A percentile compares a stretch with the other conserved stretches of the same genome.
These are phyloP conservation scores for Hydrolagus affinis DNA, from an alignment of 2,113 vertebrate species.

Conservation along the genomic window DNA sequence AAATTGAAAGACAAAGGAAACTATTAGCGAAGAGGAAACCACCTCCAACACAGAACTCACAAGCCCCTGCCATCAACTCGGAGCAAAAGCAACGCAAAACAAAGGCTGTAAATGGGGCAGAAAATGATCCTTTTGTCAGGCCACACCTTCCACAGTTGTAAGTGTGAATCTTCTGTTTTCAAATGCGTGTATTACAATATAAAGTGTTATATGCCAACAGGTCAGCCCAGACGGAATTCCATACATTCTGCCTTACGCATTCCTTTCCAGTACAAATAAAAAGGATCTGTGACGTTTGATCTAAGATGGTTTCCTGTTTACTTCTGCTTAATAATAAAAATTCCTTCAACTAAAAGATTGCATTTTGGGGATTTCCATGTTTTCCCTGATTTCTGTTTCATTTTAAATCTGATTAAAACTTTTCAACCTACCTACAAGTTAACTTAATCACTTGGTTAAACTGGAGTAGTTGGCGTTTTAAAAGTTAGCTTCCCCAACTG, in stretches of 20 bases:
- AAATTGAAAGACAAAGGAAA: slow-evolving; percentile 96
- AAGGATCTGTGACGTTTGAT: no score
- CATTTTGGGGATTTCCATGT: no score
- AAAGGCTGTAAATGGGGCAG: slow-evolving; percentile 95
- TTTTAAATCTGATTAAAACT: no score
- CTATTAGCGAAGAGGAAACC: slow-evolving; percentile 95
- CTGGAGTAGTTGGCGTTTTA: no score
- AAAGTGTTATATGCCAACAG: slow-evolving; percentile 42
- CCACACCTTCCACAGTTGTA: slow-evolving; percentile 97
- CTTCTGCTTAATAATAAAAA: no score
- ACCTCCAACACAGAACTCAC: slow-evolving; percentile 81
- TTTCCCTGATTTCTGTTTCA: no score
- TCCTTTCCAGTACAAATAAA: background rate
- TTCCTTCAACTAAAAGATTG: no score
- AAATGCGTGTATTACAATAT: slow-evolving; percentile 44
- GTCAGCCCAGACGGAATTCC: slow-evolving; percentile 36
- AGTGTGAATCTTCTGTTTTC: slow-evolving; percentile 55
- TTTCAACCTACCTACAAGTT: no score
- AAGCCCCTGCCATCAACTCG: slow-evolving; percentile 84
- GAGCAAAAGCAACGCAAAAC: slow-evolving; percentile 98
- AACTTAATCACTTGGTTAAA: no score
- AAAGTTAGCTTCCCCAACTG: no score
- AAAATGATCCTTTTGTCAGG: slow-evolving; percentile 96
- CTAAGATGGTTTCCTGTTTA: no score
- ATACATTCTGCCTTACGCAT: background rate